phyloP scores from a whole-genome alignment of 2,888 invertebrate genomes.

The Liopterus haemorrhoidalis region DNA sequence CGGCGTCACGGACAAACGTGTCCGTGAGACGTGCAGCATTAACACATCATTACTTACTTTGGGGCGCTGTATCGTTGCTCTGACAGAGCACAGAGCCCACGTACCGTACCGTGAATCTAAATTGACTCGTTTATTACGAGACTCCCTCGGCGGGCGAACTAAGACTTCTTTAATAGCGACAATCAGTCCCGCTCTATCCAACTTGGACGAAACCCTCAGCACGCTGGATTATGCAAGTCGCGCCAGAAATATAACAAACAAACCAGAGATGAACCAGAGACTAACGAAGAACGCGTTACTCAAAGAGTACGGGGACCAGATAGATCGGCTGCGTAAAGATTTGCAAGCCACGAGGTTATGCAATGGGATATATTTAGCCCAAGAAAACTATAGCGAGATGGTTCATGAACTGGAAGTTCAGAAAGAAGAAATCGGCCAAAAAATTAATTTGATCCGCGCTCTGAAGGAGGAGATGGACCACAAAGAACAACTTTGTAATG shows the following conservation, averaged over 20 bases:
- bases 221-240: slow-evolving; percentile 93
- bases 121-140: slow-evolving; percentile 88
- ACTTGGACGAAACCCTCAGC: slow-evolving; percentile 88
- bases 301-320: slow-evolving; percentile 83
- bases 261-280: slow-evolving; percentile 91
- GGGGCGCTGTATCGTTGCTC: slow-evolving; percentile 89
- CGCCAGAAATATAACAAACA: slow-evolving; percentile 88
- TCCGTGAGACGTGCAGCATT: slow-evolving; percentile 92
- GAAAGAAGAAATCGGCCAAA: slow-evolving; percentile 62
- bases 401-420: slow-evolving; percentile 59
- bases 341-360: slow-evolving; percentile 79
- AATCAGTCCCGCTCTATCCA: slow-evolving; percentile 80
- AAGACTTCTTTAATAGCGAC: slow-evolving; percentile 98
- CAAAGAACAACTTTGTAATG: slow-evolving; percentile 45
- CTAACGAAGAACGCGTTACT: slow-evolving; percentile 75
- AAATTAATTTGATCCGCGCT: slow-evolving; percentile 59
- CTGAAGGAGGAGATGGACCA: slow-evolving; percentile 62
- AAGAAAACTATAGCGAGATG: slow-evolving; percentile 74
- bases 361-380: slow-evolving; percentile 81
- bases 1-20: slow-evolving; percentile 80
- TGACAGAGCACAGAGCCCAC: slow-evolving; percentile 88
- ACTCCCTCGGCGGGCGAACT: slow-evolving; percentile 92
- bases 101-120: slow-evolving; percentile 98
- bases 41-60: slow-evolving; percentile 92
- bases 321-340: slow-evolving; percentile 81